Base-by-base conservation (phyloP, 1,140 invertebrate species). In the Thaumetopoea pityocampa region DNA sequence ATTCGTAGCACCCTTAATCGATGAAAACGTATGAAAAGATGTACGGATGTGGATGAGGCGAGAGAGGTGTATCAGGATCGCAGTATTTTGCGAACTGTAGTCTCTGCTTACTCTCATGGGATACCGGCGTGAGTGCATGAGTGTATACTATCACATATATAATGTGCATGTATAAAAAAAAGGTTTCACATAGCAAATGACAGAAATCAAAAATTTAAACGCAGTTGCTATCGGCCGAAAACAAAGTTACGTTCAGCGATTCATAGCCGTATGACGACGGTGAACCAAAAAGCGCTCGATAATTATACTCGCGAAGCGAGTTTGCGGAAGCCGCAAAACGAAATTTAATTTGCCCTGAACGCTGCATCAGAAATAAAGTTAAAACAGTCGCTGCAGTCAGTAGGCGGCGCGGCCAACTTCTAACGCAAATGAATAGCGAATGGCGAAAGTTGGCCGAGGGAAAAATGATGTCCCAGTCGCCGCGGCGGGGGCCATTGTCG, bases 381-480 rank as follows among this genome's bases (percentile, higher is more conserved):
- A 80, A 84, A 84, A 84, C 78, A 84, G 80, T 78, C 72, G 67
- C 61, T 74, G 78, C 74, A 79, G 67, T 71, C n/a, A 67, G 73
- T 67, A 65, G 52, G 63, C 59, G 47, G 71, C 65, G 77, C 69
- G 73, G 42, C 65, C 61, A 84, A 84, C 80, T 84, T 82, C 76
- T 77, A 84, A 84, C 77, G 70, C 72, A 79, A 84, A 84, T 84
- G 80, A 84, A 84, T 81, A 84, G 76, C 67, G 77, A 84, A 84
- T 84, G 71, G 76, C 76, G 67, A 81, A 84, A 84, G 80, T 84
- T 83, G 63, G 55, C 55, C 53, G 43, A n/a, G 69, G 77, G 76
- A 81, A 84, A 84, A 84, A 84, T 80, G 74, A 76, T 81, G 80
- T 78, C 73, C 69, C 72, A 71, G 47, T 72, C 65, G 62, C 38